Conservation (phyloP, 1,140 invertebrate species). For the Pristionchus pacificus region DNA sequence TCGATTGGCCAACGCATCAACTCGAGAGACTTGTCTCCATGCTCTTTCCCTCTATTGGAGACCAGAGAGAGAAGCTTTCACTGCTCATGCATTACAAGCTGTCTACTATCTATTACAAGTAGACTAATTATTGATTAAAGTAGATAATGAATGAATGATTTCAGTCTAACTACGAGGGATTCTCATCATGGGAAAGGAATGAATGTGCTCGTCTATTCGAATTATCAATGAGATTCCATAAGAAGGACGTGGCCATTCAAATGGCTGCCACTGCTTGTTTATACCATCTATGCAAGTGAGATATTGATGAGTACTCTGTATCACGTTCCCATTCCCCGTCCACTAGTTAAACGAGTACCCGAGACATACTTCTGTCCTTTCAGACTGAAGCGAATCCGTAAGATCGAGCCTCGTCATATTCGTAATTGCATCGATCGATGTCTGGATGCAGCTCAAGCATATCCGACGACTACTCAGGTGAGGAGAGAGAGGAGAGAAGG, state of each 20-base stretch:
- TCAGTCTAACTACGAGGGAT: conserved; percentile 11
- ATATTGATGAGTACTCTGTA: too few species aligned
- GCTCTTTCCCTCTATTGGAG: conserved; percentile 18
- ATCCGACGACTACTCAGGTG: conserved; percentile 19
- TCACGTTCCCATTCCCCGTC: neutral
- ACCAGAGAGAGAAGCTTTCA: conserved; percentile 34
- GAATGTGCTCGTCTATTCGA: conserved; percentile 55
- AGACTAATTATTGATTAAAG: conserved; percentile 24
- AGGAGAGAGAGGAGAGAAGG: conserved; percentile 2
- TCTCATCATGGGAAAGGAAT: neutral
- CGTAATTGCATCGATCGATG: conserved; percentile 23
- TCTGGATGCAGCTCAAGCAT: conserved; percentile 26
- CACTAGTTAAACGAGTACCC: neutral
- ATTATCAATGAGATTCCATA: conserved; percentile 72
- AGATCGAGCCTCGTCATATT: conserved; percentile 10
- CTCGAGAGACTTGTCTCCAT: conserved; percentile 10
- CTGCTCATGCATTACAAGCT: conserved; percentile 33
- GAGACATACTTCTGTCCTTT: too few species aligned
- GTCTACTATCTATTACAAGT: conserved; percentile 36
- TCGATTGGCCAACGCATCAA: conserved; percentile 14
- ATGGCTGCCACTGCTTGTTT: conserved; percentile 77
- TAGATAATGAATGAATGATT: too few species aligned
- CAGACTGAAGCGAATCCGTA: conserved; percentile 29
- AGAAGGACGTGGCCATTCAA: conserved; percentile 69
- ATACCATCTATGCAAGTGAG: conserved; percentile 70